Base-by-base conservation (phyloP, 2,113 vertebrate genomes). In the Antechinus stuartii region DNA sequence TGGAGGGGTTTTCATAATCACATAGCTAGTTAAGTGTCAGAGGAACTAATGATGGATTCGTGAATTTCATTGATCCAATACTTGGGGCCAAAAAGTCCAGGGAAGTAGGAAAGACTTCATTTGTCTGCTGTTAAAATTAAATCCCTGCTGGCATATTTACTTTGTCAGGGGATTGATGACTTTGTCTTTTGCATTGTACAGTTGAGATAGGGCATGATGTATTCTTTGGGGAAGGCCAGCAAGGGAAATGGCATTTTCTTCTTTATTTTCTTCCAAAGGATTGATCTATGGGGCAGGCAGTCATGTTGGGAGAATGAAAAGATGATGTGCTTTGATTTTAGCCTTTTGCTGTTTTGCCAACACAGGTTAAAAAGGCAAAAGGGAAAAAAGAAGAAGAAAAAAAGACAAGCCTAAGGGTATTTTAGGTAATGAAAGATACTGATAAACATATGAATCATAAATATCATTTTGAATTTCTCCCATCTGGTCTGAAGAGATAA, bases 211-310 rank as follows among this genome's bases (percentile, higher is more conserved):
- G 0, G 8, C 54, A 30, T 27, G 53, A 50, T 22, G 23, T 94
- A 94, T 90, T 95, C 95, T 93, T 94, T 76, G 89, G 96, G 96
- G 97, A 91, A 95, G 89, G 25, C 90, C 95, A 94, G 92, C 56
- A 54, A 97, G 25, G 53, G 94, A 6, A 68, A n/a, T 90, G 90
- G 50, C 16, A 57, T 91, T 95, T 97, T 96, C 96, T 97, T 54
- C 96, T 97, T 98, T 96, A 96, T 97, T 97, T 54, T 96, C 89
- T 52, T 97, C 94, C 93, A 96, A 94, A 97, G 56, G 92, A n/a
- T 57, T 96, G 49, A 96, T 97, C 91, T 97, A 53, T 91, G 50
- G 92, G 54, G 89, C 95, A 96, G 96, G 55, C 24, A 76, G 89
- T 94, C 57, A 93, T 95, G 89, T 55, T 91, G 92, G 0, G 0